phyloP scores from a whole-genome alignment of 1,140 invertebrate species.

The Linepithema humile region DNA sequence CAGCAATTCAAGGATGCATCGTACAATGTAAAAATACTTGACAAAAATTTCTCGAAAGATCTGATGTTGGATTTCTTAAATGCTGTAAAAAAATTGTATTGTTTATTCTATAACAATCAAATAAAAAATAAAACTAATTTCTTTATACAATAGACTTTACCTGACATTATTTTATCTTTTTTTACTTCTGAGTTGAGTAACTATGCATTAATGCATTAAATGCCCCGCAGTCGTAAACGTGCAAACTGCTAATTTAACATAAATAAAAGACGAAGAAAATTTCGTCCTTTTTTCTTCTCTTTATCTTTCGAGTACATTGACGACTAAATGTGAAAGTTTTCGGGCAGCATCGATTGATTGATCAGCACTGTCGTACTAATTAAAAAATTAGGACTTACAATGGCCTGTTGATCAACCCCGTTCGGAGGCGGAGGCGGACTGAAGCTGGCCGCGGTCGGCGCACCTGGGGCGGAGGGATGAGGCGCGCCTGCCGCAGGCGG shows the following conservation, averaged over 20 bases:
- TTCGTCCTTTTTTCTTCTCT: too few relatives aligned
- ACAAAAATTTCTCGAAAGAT: neutral
- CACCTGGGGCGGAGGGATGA: constrained; percentile 77
- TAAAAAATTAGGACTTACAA: constrained; percentile 73
- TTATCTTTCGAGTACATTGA: too few relatives aligned
- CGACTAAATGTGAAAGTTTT: neutral
- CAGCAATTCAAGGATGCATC: neutral
- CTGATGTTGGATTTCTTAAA: neutral
- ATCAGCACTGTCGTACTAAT: neutral
- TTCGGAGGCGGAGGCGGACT: constrained; percentile 82
- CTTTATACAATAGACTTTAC: too few relatives aligned
- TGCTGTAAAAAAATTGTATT: too few relatives aligned
- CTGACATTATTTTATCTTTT: too few relatives aligned
- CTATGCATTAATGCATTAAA: too few relatives aligned
- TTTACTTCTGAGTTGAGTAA: too few relatives aligned
- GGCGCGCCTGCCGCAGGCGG: constrained; percentile 75
- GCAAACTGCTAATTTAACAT: too few relatives aligned
- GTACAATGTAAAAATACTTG: neutral
- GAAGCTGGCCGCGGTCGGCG: constrained; percentile 79
- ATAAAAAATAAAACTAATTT: too few relatives aligned
- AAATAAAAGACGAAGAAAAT: too few relatives aligned
- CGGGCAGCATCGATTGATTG: neutral
- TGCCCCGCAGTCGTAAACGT: too few relatives aligned
- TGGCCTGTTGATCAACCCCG: constrained; percentile 83
- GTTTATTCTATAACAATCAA: too few relatives aligned